Evolutionary conservation across 2,113 vertebrate genomes (phyloP), one percentile per base, ranked within the genome.

Genomic region (Amphiprion ocellaris): DNA sequence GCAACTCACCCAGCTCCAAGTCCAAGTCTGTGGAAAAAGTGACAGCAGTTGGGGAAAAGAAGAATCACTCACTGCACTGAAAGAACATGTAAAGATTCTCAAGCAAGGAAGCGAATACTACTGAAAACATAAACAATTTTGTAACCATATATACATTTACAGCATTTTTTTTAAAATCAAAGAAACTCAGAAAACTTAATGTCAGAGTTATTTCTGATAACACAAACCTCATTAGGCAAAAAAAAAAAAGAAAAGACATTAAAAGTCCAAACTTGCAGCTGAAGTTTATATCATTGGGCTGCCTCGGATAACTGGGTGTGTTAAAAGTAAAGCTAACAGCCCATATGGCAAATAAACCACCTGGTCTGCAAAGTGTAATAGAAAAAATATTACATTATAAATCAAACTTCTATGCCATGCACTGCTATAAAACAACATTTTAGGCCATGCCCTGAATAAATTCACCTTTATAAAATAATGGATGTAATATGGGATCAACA

Each of bases 1-100:
- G 90, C 72, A 95, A 50, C 23, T 94, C 94, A 1, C 81, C 92
- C 15, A 95, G 81, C 59, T 94, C 94, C 16, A 76, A 72, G 52
- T 95, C 94, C 60, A 95, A 30, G 70, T 92, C 94, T 95, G 85
- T n/a, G 87, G 90, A 88, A 93, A 90, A 85, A 72, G 46, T 87
- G 85, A 91, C 84, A 73, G 55, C 54, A 55, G 69, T 75, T 62
- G 23, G 74, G 81, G n/a, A 37, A 37, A 37, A 37, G 9, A 9
- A 37, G 78, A 81, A 54, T 37, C 56, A 5, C 61, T 55, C 71
- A 84, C 41, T 58, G 33, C 54, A 60, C 73, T 65, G 26, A 37
- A 28, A 63, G 61, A 56, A 73, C 70, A 73, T 37, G 41, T 67
- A 14, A 10, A 30, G n/a, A 50, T n/a, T 10, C 60, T 44, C 39